Base-by-base conservation (phyloP, 2,797 vertebrate species). In the Urosaurus nigricauda region DNA sequence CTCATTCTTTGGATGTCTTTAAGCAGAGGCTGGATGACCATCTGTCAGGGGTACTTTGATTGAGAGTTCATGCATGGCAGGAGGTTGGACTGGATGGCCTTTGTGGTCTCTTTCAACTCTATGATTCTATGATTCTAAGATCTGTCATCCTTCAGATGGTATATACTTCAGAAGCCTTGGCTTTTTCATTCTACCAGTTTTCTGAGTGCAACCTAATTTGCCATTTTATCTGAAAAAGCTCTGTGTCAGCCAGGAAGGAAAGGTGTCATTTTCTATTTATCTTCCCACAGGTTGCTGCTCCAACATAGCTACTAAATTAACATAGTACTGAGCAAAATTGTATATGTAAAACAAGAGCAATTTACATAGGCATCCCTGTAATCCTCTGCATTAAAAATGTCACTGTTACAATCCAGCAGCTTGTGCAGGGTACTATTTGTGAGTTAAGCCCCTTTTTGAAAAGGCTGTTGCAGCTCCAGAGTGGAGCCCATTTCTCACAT, bases 311-410 rank as follows among this genome's bases (percentile, higher is more conserved):
- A 93, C 90, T 93, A 93, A 95, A 92, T 92, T 92, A 94, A 95
- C 92, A 90, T 51, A 74, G 90, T 90, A 85, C 93, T 93, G 92
- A 95, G 88, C 93, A 95, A 90, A 96, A 93, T 0, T 0, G 0
- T 92, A 94, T 93, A 85, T 94, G 94, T 95, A 96, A 96, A 96
- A 95, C 93, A 92, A 94, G 94, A 90, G 90, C 93, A 94, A 95
- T 96, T 96, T 94, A 87, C 95, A 93, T 88, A 93, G 94, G 93
- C 89, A 95, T 95, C 92, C 93, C 93, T 90, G 90, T 95, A 95
- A 96, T 93, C 84, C 93, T 94, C 94, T 94, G 90, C 92, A 94
- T 95, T 95, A 94, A 91, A 93, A 95, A 43, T 93, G 84, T 95
- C 91, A 81, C 90, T 90, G 90, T 95, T 95, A 93, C 92, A 94